Percentiles rank a stretch among this genome's conserved stretches.
These are phyloP conservation scores for Noctua fimbriata DNA, from an alignment of 2,888 invertebrate species.

Conservation along the genomic window DNA sequence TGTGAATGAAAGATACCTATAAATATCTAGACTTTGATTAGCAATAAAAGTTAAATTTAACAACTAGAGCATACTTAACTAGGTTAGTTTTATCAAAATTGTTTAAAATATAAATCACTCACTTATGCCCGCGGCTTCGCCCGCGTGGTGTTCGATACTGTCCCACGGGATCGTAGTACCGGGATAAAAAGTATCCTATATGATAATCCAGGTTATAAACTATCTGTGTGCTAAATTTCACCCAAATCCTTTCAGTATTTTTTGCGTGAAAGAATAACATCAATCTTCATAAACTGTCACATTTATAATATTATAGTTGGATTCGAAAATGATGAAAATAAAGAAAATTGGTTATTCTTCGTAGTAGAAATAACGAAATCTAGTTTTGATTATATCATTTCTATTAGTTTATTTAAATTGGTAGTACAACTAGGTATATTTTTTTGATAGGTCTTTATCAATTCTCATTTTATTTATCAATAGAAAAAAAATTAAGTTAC, in stretches of 20 bases:
- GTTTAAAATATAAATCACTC: neutral
- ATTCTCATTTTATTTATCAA: neutral
- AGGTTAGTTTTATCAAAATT: neutral
- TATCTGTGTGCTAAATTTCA: no score
- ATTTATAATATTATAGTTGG: no score
- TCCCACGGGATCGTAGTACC: no score
- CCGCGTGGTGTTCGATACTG: no score
- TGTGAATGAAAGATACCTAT: neutral
- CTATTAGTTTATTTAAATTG: neutral
- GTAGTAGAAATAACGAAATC: neutral
- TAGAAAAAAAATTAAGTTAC: neutral
- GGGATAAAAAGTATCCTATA: no score
- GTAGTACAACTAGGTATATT: neutral
- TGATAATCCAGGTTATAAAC: no score
- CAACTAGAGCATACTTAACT: neutral
- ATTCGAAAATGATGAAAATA: neutral
- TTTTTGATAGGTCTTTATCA: neutral
- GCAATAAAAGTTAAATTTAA: slow-evolving; percentile 21
- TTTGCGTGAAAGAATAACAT: no score
- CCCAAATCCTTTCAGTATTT: no score
- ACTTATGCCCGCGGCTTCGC: no score
- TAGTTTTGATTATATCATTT: neutral
- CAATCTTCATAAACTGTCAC: no score
- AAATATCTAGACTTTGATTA: slow-evolving; percentile 13
- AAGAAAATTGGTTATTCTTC: neutral